Percentiles rank a stretch among this genome's conserved stretches.
Evolutionary conservation across 2,797 vertebrate species (phyloP).

Genomic region (Gobionotothen gibberifrons): DNA sequence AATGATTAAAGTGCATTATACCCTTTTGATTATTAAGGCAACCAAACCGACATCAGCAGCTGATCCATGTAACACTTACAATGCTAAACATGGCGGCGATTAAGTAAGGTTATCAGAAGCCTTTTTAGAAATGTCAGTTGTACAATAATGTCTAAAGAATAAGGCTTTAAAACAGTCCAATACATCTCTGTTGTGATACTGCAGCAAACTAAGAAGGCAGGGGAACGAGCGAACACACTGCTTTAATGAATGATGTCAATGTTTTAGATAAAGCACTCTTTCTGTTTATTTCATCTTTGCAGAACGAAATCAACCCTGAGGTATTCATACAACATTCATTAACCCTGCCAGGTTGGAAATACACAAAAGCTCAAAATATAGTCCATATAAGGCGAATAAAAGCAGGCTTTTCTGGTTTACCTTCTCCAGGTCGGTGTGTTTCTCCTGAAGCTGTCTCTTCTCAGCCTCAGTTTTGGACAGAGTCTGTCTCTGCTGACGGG

Average conservation of each 20-base stretch:
- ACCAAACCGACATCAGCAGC: not conserved
- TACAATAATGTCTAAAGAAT: not conserved
- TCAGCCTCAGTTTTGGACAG: conserved; percentile 91
- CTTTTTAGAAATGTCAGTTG: not conserved
- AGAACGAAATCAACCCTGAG: not conserved
- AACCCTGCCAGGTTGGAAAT: not conserved
- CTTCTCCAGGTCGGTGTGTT: conserved; percentile 94
- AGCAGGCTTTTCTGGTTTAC: conserved; percentile 70
- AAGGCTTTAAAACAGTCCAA: not conserved
- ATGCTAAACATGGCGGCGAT: not conserved
- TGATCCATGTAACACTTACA: not conserved
- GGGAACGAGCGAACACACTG: not conserved
- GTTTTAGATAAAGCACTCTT: not conserved
- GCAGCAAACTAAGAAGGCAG: not conserved
- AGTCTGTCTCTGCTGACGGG: conserved; percentile 87
- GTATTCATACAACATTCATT: not conserved
- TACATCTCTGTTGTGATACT: not conserved
- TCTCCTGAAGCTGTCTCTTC: conserved; percentile 96
- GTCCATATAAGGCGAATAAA: not conserved
- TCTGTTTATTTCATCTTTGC: not conserved
- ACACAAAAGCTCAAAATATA: not conserved
- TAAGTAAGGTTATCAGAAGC: not conserved
- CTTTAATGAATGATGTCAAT: not conserved
- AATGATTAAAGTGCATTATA: not conserved
- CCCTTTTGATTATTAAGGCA: conserved; percentile 12